These are phyloP conservation scores for Lochmaea crataegi DNA, from an alignment of 2,888 invertebrate species.

Conservation along the genomic window DNA sequence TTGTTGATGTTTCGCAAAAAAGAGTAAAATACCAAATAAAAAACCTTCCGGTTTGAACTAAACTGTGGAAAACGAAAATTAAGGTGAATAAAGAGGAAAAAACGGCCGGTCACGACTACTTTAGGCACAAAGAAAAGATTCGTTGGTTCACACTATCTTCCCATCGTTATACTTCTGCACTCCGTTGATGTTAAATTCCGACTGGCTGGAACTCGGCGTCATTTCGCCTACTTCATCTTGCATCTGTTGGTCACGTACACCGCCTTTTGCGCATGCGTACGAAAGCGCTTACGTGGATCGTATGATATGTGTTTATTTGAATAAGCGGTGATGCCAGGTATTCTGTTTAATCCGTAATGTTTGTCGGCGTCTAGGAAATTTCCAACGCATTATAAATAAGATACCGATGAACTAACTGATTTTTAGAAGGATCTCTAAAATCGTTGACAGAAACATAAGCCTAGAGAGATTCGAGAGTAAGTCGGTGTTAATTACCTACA, in stretches of 20 bases:
- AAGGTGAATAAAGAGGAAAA: conserved; percentile 42
- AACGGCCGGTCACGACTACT: conserved; percentile 56
- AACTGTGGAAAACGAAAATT: conserved; percentile 35
- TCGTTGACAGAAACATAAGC: not conserved
- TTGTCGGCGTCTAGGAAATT: not conserved
- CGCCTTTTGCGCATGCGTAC: conserved; percentile 43
- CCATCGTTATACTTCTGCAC: conserved; percentile 57
- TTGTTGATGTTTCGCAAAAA: conserved; percentile 41
- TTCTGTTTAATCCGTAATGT: not conserved
- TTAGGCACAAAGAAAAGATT: conserved; percentile 61
- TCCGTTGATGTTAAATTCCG: conserved; percentile 64
- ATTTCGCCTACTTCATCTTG: conserved; percentile 33
- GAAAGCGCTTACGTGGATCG: conserved; percentile 47
- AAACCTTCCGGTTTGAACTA: conserved; percentile 36
- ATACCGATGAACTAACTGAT: not conserved
- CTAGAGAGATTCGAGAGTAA: not conserved
- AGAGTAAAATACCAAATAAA: conserved; percentile 34
- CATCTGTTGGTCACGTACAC: conserved; percentile 52
- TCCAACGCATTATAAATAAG: conserved; percentile 1
- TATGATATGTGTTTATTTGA: conserved; percentile 42
- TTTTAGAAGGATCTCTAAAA: not conserved
- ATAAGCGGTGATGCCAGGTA: conserved; percentile 14
- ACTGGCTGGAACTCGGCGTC: conserved; percentile 54
- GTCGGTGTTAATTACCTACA: too few species aligned
- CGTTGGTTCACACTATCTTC: conserved; percentile 61